Percentiles rank a stretch among this genome's conserved stretches.
Conservation (phyloP, 2,888 invertebrate species). For the Scaptomyza caliginosa region DNA sequence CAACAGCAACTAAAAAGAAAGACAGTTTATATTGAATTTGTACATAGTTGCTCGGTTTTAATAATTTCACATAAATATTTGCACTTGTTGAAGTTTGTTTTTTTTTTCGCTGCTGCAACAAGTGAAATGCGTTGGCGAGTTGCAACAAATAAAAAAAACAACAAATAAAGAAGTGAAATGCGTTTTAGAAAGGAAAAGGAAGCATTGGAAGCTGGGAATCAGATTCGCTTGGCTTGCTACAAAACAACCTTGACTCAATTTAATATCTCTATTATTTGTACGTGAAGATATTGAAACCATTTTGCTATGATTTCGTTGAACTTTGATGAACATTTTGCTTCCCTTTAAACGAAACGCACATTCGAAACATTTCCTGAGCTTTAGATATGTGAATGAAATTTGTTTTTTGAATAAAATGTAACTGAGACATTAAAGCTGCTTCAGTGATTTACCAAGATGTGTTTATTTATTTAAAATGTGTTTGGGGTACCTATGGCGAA, state of each 20-base stretch:
- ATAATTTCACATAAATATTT: constrained; percentile 68
- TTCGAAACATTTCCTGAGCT: no score
- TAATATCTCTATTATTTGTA: constrained; percentile 56
- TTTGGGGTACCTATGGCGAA: constrained; percentile 60
- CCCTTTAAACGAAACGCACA: no score
- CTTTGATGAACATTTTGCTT: no score
- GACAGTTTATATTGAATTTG: constrained; percentile 30
- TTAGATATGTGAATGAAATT: no score
- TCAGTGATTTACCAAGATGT: constrained; percentile 44
- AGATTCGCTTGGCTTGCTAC: constrained; percentile 3
- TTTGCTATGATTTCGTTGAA: no score
- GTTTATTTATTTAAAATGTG: constrained; percentile 45
- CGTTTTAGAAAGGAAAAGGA: constrained; percentile 74
- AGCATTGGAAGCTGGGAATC: constrained; percentile 30
- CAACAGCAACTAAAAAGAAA: constrained; percentile 1
- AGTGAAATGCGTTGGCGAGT: constrained; percentile 56
- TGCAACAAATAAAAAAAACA: neutral
- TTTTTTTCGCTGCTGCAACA: constrained; percentile 8
- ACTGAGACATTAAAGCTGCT: no score
- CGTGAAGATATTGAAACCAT: no score
- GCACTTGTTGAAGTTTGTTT: constrained; percentile 30
- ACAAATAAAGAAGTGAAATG: constrained; percentile 65
- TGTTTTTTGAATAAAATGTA: no score
- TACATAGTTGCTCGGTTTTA: constrained; percentile 36
- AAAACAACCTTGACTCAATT: constrained; percentile 68